Conservation (phyloP, 2,113 vertebrate genomes). For the Hippocampus mohnikei region DNA sequence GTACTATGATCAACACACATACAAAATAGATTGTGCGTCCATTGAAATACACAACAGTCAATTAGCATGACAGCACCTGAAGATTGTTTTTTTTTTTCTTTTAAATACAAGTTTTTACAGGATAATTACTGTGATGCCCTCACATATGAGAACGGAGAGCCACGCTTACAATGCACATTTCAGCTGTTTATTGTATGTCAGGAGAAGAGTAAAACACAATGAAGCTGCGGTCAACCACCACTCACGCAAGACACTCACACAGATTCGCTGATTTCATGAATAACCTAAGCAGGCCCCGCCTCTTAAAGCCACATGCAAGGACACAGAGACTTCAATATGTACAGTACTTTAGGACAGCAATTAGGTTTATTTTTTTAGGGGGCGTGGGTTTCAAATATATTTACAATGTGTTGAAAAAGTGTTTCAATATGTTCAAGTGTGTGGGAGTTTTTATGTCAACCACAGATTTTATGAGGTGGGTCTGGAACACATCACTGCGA, state of each 20-base stretch:
- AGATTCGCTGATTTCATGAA: neutral
- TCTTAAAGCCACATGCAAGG: neutral
- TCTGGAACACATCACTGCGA: neutral
- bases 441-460: neutral
- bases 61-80: constrained; percentile 17
- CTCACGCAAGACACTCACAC: neutral
- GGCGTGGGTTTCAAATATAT: neutral
- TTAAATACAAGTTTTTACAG: neutral
- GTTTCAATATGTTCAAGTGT: no score
- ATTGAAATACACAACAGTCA: constrained; percentile 24
- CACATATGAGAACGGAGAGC: neutral
- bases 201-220: neutral
- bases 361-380: neutral
- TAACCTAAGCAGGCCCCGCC: neutral
- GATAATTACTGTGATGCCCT: neutral
- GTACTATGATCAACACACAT: neutral
- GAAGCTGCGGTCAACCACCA: neutral
- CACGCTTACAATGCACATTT: neutral
- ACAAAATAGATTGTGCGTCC: neutral
- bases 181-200: neutral
- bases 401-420: neutral
- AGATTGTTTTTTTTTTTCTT: neutral
- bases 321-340: neutral
- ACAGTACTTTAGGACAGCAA: neutral
- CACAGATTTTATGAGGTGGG: neutral